These are phyloP conservation scores for Varecia variegata DNA, from an alignment of 2,797 vertebrate species.

Conservation along the genomic window DNA sequence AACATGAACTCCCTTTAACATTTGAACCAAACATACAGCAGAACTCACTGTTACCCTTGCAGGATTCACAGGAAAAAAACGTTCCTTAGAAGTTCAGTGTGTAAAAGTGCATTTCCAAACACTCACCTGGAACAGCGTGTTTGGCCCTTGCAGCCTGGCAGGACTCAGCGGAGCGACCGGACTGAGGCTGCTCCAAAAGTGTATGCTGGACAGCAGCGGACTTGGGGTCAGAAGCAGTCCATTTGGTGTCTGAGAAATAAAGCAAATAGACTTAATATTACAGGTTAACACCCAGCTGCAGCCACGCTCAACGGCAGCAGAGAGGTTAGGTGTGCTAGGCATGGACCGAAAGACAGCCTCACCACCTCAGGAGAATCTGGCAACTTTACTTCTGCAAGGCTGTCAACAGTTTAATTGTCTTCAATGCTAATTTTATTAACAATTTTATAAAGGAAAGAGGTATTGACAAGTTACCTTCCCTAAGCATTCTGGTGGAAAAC, in stretches of 20 bases:
- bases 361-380: background rate
- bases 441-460: background rate
- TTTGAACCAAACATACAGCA: background rate
- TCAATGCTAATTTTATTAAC: background rate
- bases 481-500: conserved; percentile 12
- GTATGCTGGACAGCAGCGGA: conserved; percentile 94
- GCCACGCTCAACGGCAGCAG: background rate
- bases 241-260: conserved; percentile 90
- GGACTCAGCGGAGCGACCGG: conserved; percentile 96
- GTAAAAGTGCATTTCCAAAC: background rate
- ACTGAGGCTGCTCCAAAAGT: conserved; percentile 97
- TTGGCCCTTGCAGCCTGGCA: conserved; percentile 93
- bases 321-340: background rate
- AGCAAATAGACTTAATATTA: conserved; percentile 3
- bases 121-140: conserved; percentile 95
- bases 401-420: background rate
- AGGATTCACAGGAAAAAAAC: background rate
- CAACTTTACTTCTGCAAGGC: background rate
- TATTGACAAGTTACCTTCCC: background rate
- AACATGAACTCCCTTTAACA: background rate
- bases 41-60: background rate
- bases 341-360: background rate
- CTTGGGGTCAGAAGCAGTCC: conserved; percentile 95
- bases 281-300: background rate
- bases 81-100: background rate